A percentile compares a stretch with the other conserved stretches of the same genome.
Evolutionary conservation across 2,797 vertebrate species (phyloP).

Genomic region (Meda fulgida): DNA sequence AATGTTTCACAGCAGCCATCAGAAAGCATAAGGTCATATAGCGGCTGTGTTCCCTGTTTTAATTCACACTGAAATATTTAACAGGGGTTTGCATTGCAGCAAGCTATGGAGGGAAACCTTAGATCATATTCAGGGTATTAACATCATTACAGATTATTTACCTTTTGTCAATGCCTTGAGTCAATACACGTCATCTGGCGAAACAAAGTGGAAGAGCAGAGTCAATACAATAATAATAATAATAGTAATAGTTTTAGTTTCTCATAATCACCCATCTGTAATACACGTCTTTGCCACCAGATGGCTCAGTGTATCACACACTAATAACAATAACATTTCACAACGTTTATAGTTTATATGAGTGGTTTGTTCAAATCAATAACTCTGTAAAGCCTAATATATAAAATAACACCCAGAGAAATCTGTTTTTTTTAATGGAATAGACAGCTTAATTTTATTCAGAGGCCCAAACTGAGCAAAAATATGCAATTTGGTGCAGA

Average conservation of each 20-base stretch:
- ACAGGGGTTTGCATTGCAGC: not conserved
- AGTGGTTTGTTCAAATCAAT: not conserved
- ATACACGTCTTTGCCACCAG: not conserved
- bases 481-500: not conserved
- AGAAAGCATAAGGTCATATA: constrained; percentile 17
- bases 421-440: not conserved
- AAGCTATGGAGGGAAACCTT: not conserved
- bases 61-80: constrained; percentile 11
- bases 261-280: not conserved
- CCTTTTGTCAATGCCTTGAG: not conserved
- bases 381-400: not conserved
- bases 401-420: not conserved
- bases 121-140: constrained; percentile 16
- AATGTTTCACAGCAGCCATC: constrained; percentile 32
- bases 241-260: not conserved
- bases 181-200: not conserved
- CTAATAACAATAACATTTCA: not conserved
- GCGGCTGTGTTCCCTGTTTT: constrained; percentile 64
- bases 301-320: not conserved
- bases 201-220: not conserved
- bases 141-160: not conserved
- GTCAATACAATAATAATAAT: not conserved
- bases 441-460: no score
- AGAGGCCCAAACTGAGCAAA: not conserved
- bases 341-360: not conserved